These are phyloP conservation scores for Carettochelys insculpta DNA, from an alignment of 2,113 vertebrate species.

Conservation along the genomic window DNA sequence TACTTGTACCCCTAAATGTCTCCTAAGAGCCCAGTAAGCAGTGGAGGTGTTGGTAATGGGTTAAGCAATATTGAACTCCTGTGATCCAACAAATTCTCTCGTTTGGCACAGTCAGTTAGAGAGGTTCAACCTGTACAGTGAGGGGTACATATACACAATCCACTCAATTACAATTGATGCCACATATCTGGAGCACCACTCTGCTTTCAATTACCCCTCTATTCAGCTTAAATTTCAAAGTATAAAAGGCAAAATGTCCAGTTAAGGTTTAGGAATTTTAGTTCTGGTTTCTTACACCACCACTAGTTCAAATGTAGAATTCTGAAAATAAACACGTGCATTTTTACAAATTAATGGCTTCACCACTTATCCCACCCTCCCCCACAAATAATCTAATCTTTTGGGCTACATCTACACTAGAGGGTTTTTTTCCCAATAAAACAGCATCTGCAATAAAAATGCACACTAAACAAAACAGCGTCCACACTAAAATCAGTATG, in stretches of 20 bases:
- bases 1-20: no score
- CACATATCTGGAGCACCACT: neutral
- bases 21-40: no score
- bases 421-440: no score
- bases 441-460: no score
- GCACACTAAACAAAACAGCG: no score
- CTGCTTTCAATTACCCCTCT: neutral
- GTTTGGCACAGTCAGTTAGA: no score
- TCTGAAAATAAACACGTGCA: neutral
- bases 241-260: neutral
- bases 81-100: no score
- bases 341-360: neutral
- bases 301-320: neutral
- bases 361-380: rapidly evolving
- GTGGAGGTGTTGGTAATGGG: no score
- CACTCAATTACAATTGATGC: neutral
- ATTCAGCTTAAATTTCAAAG: neutral
- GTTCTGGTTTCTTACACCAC: neutral
- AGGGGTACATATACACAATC: neutral
- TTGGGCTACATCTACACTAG: no score
- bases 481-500: no score
- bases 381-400: neutral
- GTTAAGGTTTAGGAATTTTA: neutral
- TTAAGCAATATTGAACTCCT: no score
- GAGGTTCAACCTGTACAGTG: no score